Percentiles rank a stretch among this genome's conserved stretches.
phyloP scores from a whole-genome alignment of 2,888 invertebrate species.

The Drosophila longiperda region DNA sequence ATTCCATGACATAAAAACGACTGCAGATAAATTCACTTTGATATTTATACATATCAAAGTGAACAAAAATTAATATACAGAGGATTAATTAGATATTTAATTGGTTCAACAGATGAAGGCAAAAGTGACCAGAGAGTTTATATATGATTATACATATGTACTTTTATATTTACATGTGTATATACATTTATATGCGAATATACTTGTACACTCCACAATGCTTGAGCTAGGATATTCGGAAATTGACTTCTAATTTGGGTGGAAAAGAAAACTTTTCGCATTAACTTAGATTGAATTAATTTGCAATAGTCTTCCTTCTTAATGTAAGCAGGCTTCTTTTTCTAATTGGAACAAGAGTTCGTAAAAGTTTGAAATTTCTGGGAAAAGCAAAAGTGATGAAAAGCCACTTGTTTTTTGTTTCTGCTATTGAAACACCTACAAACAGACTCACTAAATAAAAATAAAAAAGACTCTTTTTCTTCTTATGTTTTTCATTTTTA shows the following conservation, averaged over 20 bases:
- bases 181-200: too few species aligned
- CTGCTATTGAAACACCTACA: conserved; percentile 7
- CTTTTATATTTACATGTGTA: neutral
- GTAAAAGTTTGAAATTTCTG: conserved; percentile 36
- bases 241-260: neutral
- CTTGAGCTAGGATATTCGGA: neutral
- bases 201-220: neutral
- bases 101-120: neutral
- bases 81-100: conserved; percentile 3
- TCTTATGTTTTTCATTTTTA: conserved; percentile 12
- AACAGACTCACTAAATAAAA: conserved; percentile 24
- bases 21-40: neutral
- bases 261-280: conserved; percentile 54
- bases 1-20: neutral
- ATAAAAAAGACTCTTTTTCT: neutral
- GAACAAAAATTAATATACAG: neutral
- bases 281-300: conserved; percentile 56
- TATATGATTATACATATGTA: neutral
- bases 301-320: conserved; percentile 27
- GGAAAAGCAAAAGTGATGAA: conserved; percentile 16
- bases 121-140: neutral
- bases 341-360: conserved; percentile 59
- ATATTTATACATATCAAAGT: neutral
- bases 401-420: conserved; percentile 13
- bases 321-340: conserved; percentile 30